Evolutionary conservation across 2,797 vertebrate genomes (phyloP).

Genomic region (Pangasius djambal): DNA sequence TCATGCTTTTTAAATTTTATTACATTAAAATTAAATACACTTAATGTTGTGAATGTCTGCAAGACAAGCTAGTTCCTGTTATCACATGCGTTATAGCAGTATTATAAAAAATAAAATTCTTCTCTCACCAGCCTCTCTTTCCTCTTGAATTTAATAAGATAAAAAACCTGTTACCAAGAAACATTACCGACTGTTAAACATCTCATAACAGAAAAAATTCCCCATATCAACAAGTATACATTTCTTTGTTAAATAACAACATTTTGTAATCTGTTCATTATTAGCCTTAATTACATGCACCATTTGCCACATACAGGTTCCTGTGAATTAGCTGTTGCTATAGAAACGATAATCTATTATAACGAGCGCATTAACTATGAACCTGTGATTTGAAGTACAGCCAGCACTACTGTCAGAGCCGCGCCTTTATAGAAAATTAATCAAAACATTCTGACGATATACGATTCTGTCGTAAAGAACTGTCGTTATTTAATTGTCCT

Average conservation of each 20-base stretch:
- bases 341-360: background rate
- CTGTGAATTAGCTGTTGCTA: background rate
- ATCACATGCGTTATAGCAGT: background rate
- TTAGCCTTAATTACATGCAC: background rate
- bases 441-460: background rate
- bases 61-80: background rate
- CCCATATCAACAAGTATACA: background rate
- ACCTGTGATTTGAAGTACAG: background rate
- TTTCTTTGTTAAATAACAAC: background rate
- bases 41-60: background rate
- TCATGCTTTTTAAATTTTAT: background rate
- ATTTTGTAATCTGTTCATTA: background rate
- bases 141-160: background rate
- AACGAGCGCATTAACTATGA: background rate
- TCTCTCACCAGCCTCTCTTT: background rate
- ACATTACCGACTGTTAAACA: background rate
- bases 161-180: background rate
- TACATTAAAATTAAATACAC: background rate
- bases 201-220: background rate
- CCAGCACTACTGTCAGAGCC: background rate
- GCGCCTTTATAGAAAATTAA: background rate
- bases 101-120: background rate
- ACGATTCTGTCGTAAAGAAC: background rate
- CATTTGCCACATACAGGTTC: background rate
- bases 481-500: background rate